Evolutionary conservation across 2,888 invertebrate genomes (phyloP).

Genomic region (Iphiclides podalirius): DNA sequence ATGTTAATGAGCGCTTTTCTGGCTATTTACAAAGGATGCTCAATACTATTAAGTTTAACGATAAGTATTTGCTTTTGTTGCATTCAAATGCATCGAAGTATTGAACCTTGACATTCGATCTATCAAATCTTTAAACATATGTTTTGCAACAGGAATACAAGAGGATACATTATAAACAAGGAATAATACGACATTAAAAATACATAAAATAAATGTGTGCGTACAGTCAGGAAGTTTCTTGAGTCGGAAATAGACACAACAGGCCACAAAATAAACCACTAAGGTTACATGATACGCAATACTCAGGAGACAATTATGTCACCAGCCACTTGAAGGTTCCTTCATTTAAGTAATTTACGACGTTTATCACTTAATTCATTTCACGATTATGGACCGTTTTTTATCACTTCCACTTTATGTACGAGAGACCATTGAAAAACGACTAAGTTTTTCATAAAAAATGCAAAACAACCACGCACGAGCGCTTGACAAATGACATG

Average conservation of each 20-base stretch:
- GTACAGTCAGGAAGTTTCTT: conserved; percentile 47
- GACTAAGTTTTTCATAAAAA: conserved; percentile 38
- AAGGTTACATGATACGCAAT: conserved; percentile 66
- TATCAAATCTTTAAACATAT: conserved; percentile 5
- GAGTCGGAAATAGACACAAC: conserved; percentile 61
- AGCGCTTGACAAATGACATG: conserved; percentile 31
- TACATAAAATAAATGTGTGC: conserved; percentile 33
- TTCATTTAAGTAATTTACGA: conserved; percentile 32
- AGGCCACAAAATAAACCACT: conserved; percentile 68
- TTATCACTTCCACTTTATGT: conserved; percentile 37
- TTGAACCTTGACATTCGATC: conserved; percentile 23
- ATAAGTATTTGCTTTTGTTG: conserved; percentile 1
- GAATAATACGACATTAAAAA: conserved; percentile 6
- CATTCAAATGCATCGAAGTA: neutral
- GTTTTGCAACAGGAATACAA: conserved; percentile 19
- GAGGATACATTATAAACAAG: conserved; percentile 2
- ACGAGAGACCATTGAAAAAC: conserved; percentile 30
- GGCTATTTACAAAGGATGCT: conserved; percentile 10
- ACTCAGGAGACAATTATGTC: conserved; percentile 46
- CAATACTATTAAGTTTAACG: neutral
- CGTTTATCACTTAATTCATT: conserved; percentile 28
- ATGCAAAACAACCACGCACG: conserved; percentile 41
- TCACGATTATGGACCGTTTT: conserved; percentile 31
- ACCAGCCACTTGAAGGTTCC: conserved; percentile 39
- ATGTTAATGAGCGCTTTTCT: neutral